Conservation (phyloP, 2,888 invertebrate genomes). For the Chaetoderma sp. region DNA sequence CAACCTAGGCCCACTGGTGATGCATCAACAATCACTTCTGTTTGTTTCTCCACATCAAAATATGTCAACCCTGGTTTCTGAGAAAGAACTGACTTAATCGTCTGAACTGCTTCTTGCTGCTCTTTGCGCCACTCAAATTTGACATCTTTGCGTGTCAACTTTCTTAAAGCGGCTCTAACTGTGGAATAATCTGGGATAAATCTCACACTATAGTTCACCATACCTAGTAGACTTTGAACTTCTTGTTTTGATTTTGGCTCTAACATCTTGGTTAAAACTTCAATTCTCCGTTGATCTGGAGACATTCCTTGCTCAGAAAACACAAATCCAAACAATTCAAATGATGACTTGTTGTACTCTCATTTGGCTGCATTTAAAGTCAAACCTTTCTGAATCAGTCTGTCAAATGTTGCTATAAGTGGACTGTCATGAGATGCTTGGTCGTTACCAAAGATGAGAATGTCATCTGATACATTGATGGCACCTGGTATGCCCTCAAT, state of each 20-base stretch:
- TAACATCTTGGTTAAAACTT: not conserved
- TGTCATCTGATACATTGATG: constrained; percentile 66
- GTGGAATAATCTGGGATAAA: constrained; percentile 28
- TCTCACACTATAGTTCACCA: constrained; percentile 20
- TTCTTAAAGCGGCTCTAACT: constrained; percentile 22
- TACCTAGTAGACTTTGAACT: constrained; percentile 22
- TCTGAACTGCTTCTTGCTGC: constrained; percentile 9
- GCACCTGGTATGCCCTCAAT: constrained; percentile 58
- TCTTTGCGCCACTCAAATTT: constrained; percentile 7
- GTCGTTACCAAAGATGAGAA: constrained; percentile 57
- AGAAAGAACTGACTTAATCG: constrained; percentile 12
- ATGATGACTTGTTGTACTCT: not conserved
- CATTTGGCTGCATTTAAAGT: not conserved
- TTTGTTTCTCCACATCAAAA: constrained; percentile 12
- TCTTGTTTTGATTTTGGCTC: constrained; percentile 13
- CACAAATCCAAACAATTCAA: constrained; percentile 8
- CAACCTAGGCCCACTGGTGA: constrained; percentile 23
- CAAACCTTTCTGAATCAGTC: constrained; percentile 9
- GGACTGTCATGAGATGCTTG: constrained; percentile 54
- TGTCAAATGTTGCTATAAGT: constrained; percentile 43
- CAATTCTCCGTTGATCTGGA: not conserved
- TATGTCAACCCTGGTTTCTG: constrained; percentile 5
- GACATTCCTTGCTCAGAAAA: constrained; percentile 5
- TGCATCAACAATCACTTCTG: constrained; percentile 24
- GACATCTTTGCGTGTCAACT: too few species aligned